Conservation (phyloP, 1,140 invertebrate genomes). For the Stratiolaelaps scimitus region DNA sequence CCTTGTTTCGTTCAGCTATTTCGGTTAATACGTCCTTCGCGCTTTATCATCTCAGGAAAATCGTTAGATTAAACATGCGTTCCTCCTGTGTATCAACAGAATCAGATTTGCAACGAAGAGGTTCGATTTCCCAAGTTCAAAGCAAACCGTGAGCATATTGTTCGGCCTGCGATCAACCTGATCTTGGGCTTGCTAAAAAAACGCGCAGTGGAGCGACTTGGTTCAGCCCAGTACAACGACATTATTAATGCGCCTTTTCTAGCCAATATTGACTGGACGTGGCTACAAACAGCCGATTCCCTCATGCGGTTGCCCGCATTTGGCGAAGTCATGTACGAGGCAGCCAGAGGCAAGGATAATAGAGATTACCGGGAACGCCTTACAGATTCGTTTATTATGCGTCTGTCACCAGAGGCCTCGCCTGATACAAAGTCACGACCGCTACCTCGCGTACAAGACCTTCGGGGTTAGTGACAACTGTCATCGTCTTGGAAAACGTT, state of each 20-base stretch:
- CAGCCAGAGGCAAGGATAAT: not conserved
- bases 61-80: too few relatives aligned
- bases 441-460: constrained; percentile 1
- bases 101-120: constrained; percentile 23
- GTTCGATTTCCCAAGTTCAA: constrained; percentile 19
- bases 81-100: not conserved
- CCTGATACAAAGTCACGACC: not conserved
- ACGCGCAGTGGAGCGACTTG: not conserved
- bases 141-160: not conserved
- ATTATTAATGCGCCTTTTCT: constrained; percentile 5
- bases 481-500: too few relatives aligned
- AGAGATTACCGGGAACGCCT: not conserved
- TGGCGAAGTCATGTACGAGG: constrained; percentile 1
- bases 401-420: constrained; percentile 10
- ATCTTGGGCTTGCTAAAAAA: constrained; percentile 1
- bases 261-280: constrained; percentile 1
- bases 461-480: not conserved
- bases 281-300: not conserved
- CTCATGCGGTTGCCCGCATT: not conserved
- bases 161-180: not conserved
- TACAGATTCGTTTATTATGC: not conserved
- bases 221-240: constrained; percentile 6
- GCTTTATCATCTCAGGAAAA: too few relatives aligned
- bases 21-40: too few relatives aligned
- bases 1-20: too few relatives aligned